phyloP scores from a whole-genome alignment of 1,140 invertebrate species.

The Aradophagus sp. region DNA sequence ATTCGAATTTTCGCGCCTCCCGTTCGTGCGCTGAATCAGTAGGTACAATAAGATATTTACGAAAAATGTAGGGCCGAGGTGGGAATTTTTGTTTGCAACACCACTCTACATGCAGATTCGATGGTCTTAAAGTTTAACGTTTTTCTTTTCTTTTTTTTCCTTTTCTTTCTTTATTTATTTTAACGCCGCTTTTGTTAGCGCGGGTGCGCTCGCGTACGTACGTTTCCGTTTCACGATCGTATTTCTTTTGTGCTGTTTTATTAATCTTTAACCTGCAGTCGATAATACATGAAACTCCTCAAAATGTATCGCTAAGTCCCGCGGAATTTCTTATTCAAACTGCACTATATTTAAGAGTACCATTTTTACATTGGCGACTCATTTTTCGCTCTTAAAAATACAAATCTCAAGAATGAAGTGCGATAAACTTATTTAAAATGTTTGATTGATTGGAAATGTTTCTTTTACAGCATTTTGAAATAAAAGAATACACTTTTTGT shows the following conservation, averaged over 20 bases:
- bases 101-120: constrained; percentile 31
- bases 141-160: too few relatives aligned
- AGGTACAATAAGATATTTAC: constrained; percentile 52
- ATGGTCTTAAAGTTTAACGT: constrained; percentile 35
- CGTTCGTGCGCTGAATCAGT: constrained; percentile 44
- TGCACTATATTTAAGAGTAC: constrained; percentile 9
- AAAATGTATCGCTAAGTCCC: constrained; percentile 8
- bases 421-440: too few relatives aligned
- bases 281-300: constrained; percentile 10
- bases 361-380: too few relatives aligned
- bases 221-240: constrained; percentile 17
- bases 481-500: too few relatives aligned
- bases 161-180: constrained; percentile 35
- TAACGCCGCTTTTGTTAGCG: constrained; percentile 11
- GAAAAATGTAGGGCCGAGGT: constrained; percentile 39
- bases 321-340: constrained; percentile 4
- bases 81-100: constrained; percentile 38
- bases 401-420: too few relatives aligned
- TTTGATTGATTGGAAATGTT: too few relatives aligned
- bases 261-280: constrained; percentile 30
- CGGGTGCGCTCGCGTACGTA: too few relatives aligned
- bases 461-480: too few relatives aligned
- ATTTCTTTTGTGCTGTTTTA: constrained; percentile 24
- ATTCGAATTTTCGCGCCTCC: constrained; percentile 5
- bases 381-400: too few relatives aligned